These are phyloP conservation scores for Plotosus lineatus DNA, from an alignment of 2,113 vertebrate species.

Conservation along the genomic window DNA sequence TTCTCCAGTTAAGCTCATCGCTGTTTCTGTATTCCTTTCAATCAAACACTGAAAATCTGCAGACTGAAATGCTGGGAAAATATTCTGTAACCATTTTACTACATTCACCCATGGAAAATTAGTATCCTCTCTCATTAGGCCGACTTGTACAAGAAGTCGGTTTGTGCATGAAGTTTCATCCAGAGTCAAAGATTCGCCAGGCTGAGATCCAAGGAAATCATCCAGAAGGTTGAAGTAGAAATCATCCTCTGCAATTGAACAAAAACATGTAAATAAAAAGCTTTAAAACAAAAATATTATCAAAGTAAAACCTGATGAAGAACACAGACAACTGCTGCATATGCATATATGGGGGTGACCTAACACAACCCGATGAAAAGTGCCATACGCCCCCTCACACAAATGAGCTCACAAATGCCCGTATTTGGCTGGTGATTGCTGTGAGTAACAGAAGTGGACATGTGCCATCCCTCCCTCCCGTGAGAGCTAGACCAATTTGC, in stretches of 20 bases:
- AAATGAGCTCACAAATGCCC: no score
- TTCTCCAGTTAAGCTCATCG: constrained; percentile 62
- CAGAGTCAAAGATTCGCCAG: constrained; percentile 64
- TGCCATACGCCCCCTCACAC: no score
- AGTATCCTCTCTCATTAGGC: constrained; percentile 72
- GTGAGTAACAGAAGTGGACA: no score
- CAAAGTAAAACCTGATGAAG: neutral
- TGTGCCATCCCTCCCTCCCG: no score
- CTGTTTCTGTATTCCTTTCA: constrained; percentile 67
- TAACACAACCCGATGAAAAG: no score
- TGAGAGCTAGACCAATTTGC: no score
- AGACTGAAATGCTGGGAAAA: constrained; percentile 64
- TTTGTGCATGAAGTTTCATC: constrained; percentile 63
- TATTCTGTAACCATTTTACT: constrained; percentile 70
- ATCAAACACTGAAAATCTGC: constrained; percentile 72
- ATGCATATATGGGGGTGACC: no score
- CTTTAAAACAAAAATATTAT: neutral
- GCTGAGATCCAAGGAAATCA: constrained; percentile 71
- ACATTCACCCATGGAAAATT: constrained; percentile 66
- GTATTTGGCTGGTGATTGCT: no score
- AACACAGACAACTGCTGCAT: no score
- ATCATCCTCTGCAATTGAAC: constrained; percentile 67
- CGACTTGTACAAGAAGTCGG: constrained; percentile 72
- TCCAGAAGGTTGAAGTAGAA: constrained; percentile 70
- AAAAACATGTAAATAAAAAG: neutral